Evolutionary conservation across 2,113 vertebrate genomes (phyloP).

Genomic region (Sporophila hypoxantha): DNA sequence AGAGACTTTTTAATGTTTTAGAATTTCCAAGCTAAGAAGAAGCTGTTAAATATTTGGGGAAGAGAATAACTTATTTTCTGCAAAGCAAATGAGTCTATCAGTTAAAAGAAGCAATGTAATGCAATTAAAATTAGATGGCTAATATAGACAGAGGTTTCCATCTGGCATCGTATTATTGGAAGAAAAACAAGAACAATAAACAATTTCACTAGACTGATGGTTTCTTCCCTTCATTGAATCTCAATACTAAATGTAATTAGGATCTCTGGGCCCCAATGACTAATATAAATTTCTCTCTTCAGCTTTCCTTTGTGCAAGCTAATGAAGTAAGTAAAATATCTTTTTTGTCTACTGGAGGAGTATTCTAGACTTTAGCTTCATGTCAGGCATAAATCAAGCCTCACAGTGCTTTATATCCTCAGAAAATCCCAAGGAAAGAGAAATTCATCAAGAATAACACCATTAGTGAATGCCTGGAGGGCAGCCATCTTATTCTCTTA

Average conservation of each 20-base stretch:
- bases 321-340: slow-evolving; percentile 60
- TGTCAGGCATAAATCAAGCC: slow-evolving; percentile 78
- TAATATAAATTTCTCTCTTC: slow-evolving; percentile 36
- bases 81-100: neutral
- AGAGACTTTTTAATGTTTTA: neutral
- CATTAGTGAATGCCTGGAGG: slow-evolving; percentile 73
- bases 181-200: slow-evolving; percentile 25
- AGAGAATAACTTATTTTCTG: neutral
- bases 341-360: slow-evolving; percentile 41
- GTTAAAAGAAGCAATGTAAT: neutral
- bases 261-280: slow-evolving; percentile 14
- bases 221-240: slow-evolving; percentile 22
- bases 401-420: slow-evolving; percentile 66
- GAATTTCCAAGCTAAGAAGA: neutral
- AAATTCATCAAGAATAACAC: slow-evolving; percentile 78
- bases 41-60: neutral
- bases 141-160: slow-evolving; percentile 1
- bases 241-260: slow-evolving; percentile 39
- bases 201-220: neutral
- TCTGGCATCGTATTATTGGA: slow-evolving; percentile 5
- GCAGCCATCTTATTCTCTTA: slow-evolving; percentile 71
- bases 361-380: slow-evolving; percentile 61
- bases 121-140: slow-evolving; percentile 28
- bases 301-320: slow-evolving; percentile 22
- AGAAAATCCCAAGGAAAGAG: slow-evolving; percentile 71